Percentiles rank a stretch among this genome's conserved stretches.
These are phyloP conservation scores for Psammodynastes pulverulentus DNA, from an alignment of 2,113 vertebrate species.

Conservation along the genomic window DNA sequence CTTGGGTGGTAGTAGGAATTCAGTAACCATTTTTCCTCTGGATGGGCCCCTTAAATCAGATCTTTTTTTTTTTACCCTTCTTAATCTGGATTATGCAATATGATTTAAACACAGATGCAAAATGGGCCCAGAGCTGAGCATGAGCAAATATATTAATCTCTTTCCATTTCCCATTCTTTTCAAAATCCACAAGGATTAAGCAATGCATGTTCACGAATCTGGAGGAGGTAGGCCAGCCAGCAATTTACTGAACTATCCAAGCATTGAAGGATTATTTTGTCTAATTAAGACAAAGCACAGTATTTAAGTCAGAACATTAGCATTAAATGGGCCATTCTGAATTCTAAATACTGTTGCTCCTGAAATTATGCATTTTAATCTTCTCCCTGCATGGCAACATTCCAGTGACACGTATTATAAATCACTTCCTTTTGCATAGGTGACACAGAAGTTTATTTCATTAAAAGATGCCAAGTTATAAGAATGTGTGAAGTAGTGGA, in stretches of 20 bases:
- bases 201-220: slow-evolving; percentile 43
- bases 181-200: slow-evolving; percentile 27
- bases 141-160: slow-evolving; percentile 25
- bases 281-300: slow-evolving; percentile 65
- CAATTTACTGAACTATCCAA: slow-evolving; percentile 63
- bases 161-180: slow-evolving; percentile 40
- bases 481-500: neutral
- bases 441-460: slow-evolving; percentile 37
- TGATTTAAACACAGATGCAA: neutral
- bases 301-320: slow-evolving; percentile 64
- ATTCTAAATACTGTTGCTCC: slow-evolving; percentile 66
- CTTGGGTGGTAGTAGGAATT: neutral
- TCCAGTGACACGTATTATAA: slow-evolving; percentile 53
- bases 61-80: neutral
- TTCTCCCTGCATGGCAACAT: slow-evolving; percentile 44
- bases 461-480: slow-evolving; percentile 44
- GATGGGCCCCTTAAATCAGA: neutral
- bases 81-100: neutral
- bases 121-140: neutral
- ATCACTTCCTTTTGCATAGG: slow-evolving; percentile 47
- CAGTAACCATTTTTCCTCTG: neutral
- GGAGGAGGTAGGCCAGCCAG: slow-evolving; percentile 38
- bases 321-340: slow-evolving; percentile 65
- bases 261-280: slow-evolving; percentile 67
- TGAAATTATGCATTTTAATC: slow-evolving; percentile 65